Evolutionary conservation across 1,140 invertebrate genomes (phyloP), one percentile per base, ranked within the genome.

Genomic region (Mya arenaria): DNA sequence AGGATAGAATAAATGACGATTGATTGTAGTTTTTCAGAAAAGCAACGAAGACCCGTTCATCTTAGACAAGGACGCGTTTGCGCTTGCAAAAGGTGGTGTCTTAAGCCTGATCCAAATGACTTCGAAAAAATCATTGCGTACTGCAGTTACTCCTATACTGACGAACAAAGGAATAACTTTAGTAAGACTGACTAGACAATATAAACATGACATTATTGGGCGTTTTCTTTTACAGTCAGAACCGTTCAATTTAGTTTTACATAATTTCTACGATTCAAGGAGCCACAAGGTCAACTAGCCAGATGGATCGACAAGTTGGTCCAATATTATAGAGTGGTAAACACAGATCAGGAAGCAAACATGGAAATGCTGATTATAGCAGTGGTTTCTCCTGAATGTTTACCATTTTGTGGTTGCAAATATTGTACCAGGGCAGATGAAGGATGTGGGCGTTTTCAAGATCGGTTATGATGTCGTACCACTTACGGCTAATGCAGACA

Each of bases 141-240:
- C 69, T 63, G 30, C 4, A 83, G 73, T 58, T 66, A 60, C 19
- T n/a, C 72, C 4, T 63, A 89, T 1, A 77, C 30, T 17, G 37
- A 15, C 19, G 83, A 92, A 19, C 93, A 95, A 86, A 82, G 88
- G 79, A 92, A 92, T 17, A 95, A 95, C 58, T 19, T 25, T 83
- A 8, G 44, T 75, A 5, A 63, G 28, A 6, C 75, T 73, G 34
- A 73, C 58, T n/a, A 17, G 68, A 19, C 68, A 73, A 28, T 81
- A 44, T 36, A 32, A 71, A 37, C 58, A 55, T 37, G 66, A 75
- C 36, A 30, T 75, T 2, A 30, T 74, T 1, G 71, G 71, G 2
- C 15, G 30, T 4, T 23, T 17, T 0, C n/a, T n/a, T 75, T 83
- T 58, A 60, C 28, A n/a, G 60, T 75, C 4, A n/a, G 0, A 32